Base-by-base conservation (phyloP, 2,797 vertebrate species). In the Gallinago nigripennis region DNA sequence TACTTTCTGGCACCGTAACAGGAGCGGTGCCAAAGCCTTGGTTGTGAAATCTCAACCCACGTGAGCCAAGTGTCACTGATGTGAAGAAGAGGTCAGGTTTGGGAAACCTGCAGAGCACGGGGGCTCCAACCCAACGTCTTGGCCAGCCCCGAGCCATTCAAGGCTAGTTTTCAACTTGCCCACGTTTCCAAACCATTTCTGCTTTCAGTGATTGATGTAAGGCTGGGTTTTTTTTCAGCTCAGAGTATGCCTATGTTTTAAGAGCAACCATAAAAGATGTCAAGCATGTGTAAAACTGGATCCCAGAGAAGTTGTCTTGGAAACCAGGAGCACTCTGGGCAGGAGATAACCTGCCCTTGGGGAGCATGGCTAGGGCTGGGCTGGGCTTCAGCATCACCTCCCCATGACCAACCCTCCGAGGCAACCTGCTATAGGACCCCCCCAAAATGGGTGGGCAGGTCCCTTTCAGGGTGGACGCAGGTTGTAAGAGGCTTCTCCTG, bases 11-110 rank as follows among this genome's bases (percentile, higher is more conserved):
- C 94, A 88, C 61, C 1, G 0, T 12, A 15, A 19, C 33, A 46
- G 84, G 45, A 90, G 86, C 1, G 0, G n/a, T 88, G 92, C 89
- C 95, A 90, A 5, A 35, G 48, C 80, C 60, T 43, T 8, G 68
- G 18, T 90, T 94, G 94, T 50, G 96, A 94, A 95, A 95, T 37
- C 51, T 13, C 53, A 82, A 57, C 30, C 77, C 58, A 39, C 4
- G 5, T n/a, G 84, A 82, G 86, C 58, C 24, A 3, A 64, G 79
- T 68, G 92, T n/a, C 83, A 75, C 57, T 0, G 9, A n/a, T 1
- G 0, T 2, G 70, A 60, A 56, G 39, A 54, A 19, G 41, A 80
- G 87, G 35, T 79, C 92, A 91, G 72, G 77, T 27, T 68, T 60
- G 82, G 91, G 71, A 51, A 86, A 7, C 43, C 48, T 69, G 51